Base-by-base conservation (phyloP, 2,113 vertebrate species). In the Eurypyga helias region DNA sequence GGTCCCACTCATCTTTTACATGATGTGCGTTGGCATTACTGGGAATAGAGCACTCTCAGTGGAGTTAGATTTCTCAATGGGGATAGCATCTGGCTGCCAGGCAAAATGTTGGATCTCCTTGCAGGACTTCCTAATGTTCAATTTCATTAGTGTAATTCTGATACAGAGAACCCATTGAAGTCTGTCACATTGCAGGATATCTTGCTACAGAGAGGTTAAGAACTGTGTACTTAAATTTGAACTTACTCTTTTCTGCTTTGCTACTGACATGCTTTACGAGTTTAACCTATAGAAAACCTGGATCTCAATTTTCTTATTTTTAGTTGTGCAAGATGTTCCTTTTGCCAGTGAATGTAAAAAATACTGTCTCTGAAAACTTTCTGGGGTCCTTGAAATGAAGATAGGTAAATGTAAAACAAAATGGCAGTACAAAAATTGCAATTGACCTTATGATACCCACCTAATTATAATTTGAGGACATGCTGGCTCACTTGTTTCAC, bases 401-500 rank as follows among this genome's bases (percentile, higher is more conserved):
- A 46, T 43, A 51, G 19, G 10, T 33, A 81, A 66, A 87, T 15
- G 11, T 38, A 73, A 85, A 85, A 3, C 7, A 51, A 87, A 82
- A 89, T 10, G 17, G 6, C 10, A 46, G 28, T 38, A 48, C 3
- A 45, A 87, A 91, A 61, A 18, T 46, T 54, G 7, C 7, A 62
- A 6, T 2, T 34, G 2, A 23, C 31, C 6, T 85, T 29, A 36
- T 0, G 5, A 38, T 43, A 11, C 4, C 6, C 26, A 33, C 4
- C 43, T 83, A 43, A 38, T 46, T 83, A 43, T 25, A 36, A 10
- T 45, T 49, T 46, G 33, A 89, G 33, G 21, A 31, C 12, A 31
- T 11, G 5, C 5, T 67, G 15, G 8, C 20, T 82, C 10, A 29
- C 13, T 73, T 19, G 5, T 81, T 94, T 91, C 51, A 72, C 17